A percentile compares a stretch with the other conserved stretches of the same genome.
These are phyloP conservation scores for Passer domesticus DNA, from an alignment of 2,113 vertebrate genomes.

Conservation along the genomic window DNA sequence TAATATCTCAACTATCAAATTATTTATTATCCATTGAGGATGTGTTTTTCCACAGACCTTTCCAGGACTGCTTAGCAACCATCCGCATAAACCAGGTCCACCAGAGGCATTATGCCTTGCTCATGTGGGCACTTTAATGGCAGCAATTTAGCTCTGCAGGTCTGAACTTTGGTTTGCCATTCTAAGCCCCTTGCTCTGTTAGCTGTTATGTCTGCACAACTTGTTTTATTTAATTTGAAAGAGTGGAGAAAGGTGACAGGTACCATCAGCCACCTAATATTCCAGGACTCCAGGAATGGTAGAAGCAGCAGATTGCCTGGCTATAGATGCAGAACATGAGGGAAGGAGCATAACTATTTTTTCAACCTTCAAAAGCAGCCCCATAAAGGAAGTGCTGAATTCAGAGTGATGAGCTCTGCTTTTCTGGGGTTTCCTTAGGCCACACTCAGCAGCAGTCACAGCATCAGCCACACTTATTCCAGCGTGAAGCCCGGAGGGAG, in stretches of 20 bases:
- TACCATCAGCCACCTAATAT: rapidly evolving
- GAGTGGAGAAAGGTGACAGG: background rate
- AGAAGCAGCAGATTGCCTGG: background rate
- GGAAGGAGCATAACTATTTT: background rate
- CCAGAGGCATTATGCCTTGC: background rate
- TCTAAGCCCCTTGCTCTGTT: background rate
- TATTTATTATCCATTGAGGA: conserved; percentile 22
- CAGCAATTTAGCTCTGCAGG: conserved; percentile 15
- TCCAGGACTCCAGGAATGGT: background rate
- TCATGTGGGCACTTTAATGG: background rate
- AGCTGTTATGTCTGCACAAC: background rate
- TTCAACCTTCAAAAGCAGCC: background rate
- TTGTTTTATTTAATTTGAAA: background rate
- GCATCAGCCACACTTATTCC: background rate
- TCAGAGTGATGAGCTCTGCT: background rate
- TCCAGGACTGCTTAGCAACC: conserved; percentile 36
- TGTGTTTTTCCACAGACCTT: conserved; percentile 25
- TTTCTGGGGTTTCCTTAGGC: background rate
- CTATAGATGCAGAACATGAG: rapidly evolving
- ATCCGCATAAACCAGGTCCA: background rate
- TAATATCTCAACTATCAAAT: background rate
- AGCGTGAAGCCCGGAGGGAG: background rate
- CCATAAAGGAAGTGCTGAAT: background rate
- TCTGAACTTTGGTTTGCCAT: conserved; percentile 2
- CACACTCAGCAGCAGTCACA: background rate